Conservation (phyloP, 2,888 invertebrate genomes). For the Pseudolycoriella hygida region DNA sequence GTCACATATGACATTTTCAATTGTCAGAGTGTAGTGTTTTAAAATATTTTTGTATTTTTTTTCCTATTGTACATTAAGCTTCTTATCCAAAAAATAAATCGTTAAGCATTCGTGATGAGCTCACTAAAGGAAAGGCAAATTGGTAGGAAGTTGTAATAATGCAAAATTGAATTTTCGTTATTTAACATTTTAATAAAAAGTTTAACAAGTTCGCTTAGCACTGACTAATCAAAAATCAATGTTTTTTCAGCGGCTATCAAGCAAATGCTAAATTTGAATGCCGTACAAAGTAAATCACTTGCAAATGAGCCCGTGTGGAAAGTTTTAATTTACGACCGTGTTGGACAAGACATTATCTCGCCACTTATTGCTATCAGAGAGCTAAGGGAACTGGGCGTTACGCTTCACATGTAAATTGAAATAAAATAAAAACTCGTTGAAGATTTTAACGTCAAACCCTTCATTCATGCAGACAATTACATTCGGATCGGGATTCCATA, state of each 20-base stretch:
- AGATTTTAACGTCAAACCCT: conserved; percentile 5
- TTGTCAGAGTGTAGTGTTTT: too few relatives aligned
- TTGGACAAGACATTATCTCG: conserved; percentile 96
- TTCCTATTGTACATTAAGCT: too few relatives aligned
- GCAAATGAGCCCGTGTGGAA: conserved; percentile 89
- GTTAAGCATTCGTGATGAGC: conserved; percentile 11
- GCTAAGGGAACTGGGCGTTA: conserved; percentile 87
- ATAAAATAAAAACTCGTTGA: too few relatives aligned
- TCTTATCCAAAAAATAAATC: too few relatives aligned
- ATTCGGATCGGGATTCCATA: conserved; percentile 79
- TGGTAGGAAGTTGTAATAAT: conserved; percentile 15
- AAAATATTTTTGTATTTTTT: too few relatives aligned
- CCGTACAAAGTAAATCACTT: conserved; percentile 53
- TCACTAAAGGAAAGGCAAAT: conserved; percentile 23
- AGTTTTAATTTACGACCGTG: conserved; percentile 85
- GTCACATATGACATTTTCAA: too few relatives aligned
- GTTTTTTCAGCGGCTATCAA: conserved; percentile 58
- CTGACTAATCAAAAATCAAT: too few relatives aligned
- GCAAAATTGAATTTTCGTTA: too few relatives aligned
- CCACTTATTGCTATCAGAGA: conserved; percentile 92
- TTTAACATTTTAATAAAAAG: too few relatives aligned
- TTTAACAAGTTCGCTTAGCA: too few relatives aligned
- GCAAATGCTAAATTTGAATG: conserved; percentile 90
- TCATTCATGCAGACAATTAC: conserved; percentile 46
- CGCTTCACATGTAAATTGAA: conserved; percentile 78